Evolutionary conservation across 2,113 vertebrate species (phyloP), one percentile per base, ranked within the genome.

Genomic region (Actenoides hombroni): DNA sequence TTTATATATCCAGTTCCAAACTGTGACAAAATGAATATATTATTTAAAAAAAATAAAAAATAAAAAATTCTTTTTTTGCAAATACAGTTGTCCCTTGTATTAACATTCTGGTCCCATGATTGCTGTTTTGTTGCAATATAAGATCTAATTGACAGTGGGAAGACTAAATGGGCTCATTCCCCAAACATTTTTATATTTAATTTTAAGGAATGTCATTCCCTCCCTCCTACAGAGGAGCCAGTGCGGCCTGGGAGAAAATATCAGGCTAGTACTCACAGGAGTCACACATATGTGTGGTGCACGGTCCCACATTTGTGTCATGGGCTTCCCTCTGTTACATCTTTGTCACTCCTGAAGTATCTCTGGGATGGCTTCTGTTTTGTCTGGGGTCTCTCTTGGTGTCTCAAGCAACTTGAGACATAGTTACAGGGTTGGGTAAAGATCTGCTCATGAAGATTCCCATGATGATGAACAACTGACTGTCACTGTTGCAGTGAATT

Each of bases 41-140:
- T 51, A 33, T 16, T 4, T 5, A 63, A 70, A 71, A 65, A 78
- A 16, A 3, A 23, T 40, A 18, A 2, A 18, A 69, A 46, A 7
- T 10, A 31, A 23, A 31, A 23, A 31, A 10, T 16, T 9, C 29
- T n/a, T 4, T 31, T 70, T 59, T 51, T 56, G 8, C 4, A 71
- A 87, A 57, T 29, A 11, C 1, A 28, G 3, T 53, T 74, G 3
- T 51, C 5, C 1, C 2, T 1, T 35, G 4, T n/a, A 24, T 40
- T 68, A 24, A 76, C 16, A 51, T 64, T 74, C 25, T 54, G 1
- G 1, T 57, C 6, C 9, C 16, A 17, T 60, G 7, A 56, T 11
- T 64, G 16, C 3, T 1, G 3, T 64, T 15, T 60, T 81, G 11
- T 14, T 40, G n/a, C 18, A 39, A 6, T 46, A 5, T 51, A 28